phyloP scores from a whole-genome alignment of 2,113 vertebrate species.

The Chaenocephalus aceratus region DNA sequence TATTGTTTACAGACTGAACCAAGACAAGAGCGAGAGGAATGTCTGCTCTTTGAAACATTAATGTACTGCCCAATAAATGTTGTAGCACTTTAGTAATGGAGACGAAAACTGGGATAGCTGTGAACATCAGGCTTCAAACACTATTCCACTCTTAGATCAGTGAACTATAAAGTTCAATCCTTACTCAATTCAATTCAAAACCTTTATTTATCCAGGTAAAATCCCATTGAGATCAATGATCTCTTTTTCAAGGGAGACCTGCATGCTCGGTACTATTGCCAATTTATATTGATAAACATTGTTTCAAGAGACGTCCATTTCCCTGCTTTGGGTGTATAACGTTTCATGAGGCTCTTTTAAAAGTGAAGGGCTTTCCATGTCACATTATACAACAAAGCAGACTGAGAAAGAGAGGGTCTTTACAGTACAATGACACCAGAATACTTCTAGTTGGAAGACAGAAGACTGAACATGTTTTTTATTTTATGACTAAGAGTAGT shows the following conservation, averaged over 20 bases:
- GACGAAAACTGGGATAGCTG: constrained; percentile 27
- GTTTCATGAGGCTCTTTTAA: constrained; percentile 47
- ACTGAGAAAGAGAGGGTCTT: not conserved
- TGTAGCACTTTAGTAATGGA: constrained; percentile 31
- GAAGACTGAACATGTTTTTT: not conserved
- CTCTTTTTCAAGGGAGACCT: no score
- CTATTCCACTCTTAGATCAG: constrained; percentile 5
- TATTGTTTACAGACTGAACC: constrained; percentile 30
- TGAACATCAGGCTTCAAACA: constrained; percentile 16
- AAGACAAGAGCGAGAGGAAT: constrained; percentile 41
- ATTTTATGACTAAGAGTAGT: not conserved
- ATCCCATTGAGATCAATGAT: no score
- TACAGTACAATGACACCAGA: not conserved
- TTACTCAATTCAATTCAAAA: not conserved
- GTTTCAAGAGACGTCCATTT: constrained; percentile 15
- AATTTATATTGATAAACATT: not conserved
- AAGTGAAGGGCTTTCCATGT: not conserved
- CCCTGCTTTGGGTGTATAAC: constrained; percentile 6
- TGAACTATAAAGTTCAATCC: constrained; percentile 27
- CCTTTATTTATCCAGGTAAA: no score
- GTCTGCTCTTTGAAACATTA: constrained; percentile 26
- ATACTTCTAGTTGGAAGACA: not conserved
- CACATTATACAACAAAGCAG: constrained; percentile 15
- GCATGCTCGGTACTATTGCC: constrained; percentile 7
- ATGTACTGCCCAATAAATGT: constrained; percentile 45